Percentiles rank a stretch among this genome's conserved stretches.
phyloP scores from a whole-genome alignment of 2,797 vertebrate species.

The Adelosebastes latens region DNA sequence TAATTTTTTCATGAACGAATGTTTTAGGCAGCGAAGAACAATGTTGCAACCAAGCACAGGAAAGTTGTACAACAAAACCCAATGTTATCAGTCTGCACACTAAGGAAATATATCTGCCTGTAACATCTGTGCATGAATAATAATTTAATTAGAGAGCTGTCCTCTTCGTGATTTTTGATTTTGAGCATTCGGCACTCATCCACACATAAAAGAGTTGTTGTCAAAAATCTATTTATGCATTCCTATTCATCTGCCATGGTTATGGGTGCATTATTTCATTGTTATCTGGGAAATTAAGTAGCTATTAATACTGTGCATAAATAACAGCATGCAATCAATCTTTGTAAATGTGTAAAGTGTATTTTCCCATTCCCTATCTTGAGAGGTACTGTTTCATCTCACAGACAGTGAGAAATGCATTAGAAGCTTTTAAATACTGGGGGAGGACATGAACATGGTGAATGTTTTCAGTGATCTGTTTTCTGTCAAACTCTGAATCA shows the following conservation, averaged over 20 bases:
- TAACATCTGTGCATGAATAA: not conserved
- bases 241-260: not conserved
- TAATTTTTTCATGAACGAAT: not conserved
- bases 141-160: not conserved
- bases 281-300: not conserved
- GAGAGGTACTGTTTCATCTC: not conserved
- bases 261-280: not conserved
- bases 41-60: not conserved
- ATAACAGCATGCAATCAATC: not conserved
- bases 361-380: not conserved
- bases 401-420: not conserved
- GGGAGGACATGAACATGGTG: not conserved
- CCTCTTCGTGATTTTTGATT: not conserved
- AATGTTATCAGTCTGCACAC: not conserved
- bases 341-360: not conserved
- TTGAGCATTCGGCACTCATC: not conserved
- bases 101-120: not conserved
- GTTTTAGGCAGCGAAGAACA: not conserved
- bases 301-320: not conserved
- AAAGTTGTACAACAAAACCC: not conserved
- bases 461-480: not conserved
- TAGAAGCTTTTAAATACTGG: not conserved
- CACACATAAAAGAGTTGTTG: not conserved
- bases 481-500: not conserved
- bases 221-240: not conserved